Evolutionary conservation across 2,113 vertebrate genomes (phyloP).

Genomic region (Reinhardtius hippoglossoides): DNA sequence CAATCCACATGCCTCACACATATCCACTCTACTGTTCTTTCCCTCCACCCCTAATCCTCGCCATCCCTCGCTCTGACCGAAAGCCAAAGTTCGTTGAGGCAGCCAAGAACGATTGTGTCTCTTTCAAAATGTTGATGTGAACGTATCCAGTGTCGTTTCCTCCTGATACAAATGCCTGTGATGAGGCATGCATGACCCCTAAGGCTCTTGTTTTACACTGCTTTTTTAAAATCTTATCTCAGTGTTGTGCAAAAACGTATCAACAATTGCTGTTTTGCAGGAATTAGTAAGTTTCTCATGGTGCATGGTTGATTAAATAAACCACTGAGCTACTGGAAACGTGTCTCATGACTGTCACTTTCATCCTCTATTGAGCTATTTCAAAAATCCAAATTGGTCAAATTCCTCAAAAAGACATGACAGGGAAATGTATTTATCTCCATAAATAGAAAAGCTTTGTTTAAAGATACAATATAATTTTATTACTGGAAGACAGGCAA

Average conservation of each 20-base stretch:
- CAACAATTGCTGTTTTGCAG: constrained; percentile 15
- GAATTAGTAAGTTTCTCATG: background rate
- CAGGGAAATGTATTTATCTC: background rate
- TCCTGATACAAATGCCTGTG: constrained; percentile 4
- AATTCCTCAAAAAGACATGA: background rate
- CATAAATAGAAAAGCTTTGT: background rate
- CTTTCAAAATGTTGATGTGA: constrained; percentile 66
- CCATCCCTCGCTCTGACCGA: constrained; percentile 48
- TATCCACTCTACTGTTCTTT: constrained; percentile 40
- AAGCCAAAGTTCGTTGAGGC: constrained; percentile 54
- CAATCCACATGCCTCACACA: constrained; percentile 46
- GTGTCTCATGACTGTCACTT: constrained; percentile 36
- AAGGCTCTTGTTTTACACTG: constrained; percentile 3
- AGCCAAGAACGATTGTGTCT: constrained; percentile 42
- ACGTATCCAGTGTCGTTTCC: constrained; percentile 28
- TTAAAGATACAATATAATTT: background rate
- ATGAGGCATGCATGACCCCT: constrained; percentile 10
- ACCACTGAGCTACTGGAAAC: constrained; percentile 34
- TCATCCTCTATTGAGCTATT: constrained; percentile 44
- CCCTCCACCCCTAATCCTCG: constrained; percentile 48
- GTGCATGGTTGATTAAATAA: constrained; percentile 33
- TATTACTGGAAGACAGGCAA: background rate
- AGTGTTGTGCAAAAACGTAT: constrained; percentile 19
- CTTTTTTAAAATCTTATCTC: constrained; percentile 5
- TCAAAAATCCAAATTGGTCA: constrained; percentile 33